phyloP scores from a whole-genome alignment of 2,113 vertebrate species.

The Ramphastos sulfuratus region DNA sequence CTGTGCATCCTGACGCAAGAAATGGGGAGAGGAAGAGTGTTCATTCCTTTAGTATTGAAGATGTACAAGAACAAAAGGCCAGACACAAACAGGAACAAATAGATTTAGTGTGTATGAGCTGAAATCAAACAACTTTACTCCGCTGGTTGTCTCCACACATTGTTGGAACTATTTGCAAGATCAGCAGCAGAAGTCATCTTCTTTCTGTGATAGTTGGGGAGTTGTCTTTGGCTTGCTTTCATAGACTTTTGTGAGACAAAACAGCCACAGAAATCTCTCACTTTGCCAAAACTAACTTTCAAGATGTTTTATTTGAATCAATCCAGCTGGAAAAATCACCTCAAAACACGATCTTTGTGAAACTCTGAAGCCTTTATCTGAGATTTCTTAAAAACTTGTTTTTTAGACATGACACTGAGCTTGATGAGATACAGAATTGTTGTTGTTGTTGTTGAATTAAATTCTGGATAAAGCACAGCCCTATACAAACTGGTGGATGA shows the following conservation, averaged over 20 bases:
- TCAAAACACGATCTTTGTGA: background rate
- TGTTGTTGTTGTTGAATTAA: background rate
- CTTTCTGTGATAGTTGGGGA: background rate
- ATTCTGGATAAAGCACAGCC: background rate
- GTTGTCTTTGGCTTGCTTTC: conserved; percentile 31
- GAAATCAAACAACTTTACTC: background rate
- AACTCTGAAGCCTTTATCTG: background rate
- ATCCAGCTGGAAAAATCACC: background rate
- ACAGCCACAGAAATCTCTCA: background rate
- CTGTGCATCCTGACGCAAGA: background rate
- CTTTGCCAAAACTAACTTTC: conserved; percentile 30
- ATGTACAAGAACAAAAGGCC: background rate
- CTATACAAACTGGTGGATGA: background rate
- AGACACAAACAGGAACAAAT: background rate
- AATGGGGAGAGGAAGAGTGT: background rate
- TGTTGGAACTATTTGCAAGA: background rate
- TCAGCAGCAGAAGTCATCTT: background rate
- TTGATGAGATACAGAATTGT: background rate
- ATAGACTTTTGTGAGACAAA: background rate
- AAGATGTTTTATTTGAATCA: background rate
- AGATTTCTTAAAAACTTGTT: background rate
- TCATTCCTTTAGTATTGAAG: background rate
- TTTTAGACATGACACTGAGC: background rate
- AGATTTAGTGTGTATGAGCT: background rate
- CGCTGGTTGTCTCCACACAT: background rate